Conservation (phyloP, 2,888 invertebrate genomes). For the Lithosia quadra region DNA sequence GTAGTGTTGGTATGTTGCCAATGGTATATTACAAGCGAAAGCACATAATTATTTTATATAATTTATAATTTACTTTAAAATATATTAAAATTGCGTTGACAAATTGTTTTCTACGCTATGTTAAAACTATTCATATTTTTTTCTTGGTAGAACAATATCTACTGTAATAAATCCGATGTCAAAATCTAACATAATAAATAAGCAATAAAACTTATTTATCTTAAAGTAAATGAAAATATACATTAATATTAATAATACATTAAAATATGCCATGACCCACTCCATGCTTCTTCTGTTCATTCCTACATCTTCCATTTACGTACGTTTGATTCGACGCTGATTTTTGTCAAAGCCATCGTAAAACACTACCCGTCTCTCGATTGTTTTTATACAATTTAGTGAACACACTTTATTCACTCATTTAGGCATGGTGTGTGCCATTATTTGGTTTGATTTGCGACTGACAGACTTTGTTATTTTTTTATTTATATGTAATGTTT, state of each 20-base stretch:
- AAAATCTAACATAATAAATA: too few species aligned
- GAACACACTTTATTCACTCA: slow-evolving; percentile 71
- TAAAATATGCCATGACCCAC: slow-evolving; percentile 26
- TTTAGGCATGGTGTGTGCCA: slow-evolving; percentile 74
- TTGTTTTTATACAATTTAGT: slow-evolving; percentile 85
- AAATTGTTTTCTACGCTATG: too few species aligned
- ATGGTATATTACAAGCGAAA: too few species aligned
- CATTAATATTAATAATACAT: background rate
- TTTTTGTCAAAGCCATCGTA: slow-evolving; percentile 83
- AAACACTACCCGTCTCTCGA: slow-evolving; percentile 78
- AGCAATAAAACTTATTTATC: too few species aligned
- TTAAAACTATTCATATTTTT: too few species aligned
- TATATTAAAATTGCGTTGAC: too few species aligned
- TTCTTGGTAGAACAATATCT: too few species aligned
- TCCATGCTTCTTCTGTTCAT: slow-evolving; percentile 59
- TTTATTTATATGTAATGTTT: slow-evolving; percentile 69
- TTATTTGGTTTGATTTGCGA: slow-evolving; percentile 82
- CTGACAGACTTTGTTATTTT: slow-evolving; percentile 79
- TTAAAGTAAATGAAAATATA: too few species aligned
- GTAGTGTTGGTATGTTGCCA: too few species aligned
- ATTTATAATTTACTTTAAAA: too few species aligned
- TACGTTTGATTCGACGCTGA: slow-evolving; percentile 82
- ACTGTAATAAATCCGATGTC: too few species aligned
- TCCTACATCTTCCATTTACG: slow-evolving; percentile 80
- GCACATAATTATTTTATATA: too few species aligned